Conservation (phyloP, 2,797 vertebrate genomes). For the Acanthornis magna region DNA sequence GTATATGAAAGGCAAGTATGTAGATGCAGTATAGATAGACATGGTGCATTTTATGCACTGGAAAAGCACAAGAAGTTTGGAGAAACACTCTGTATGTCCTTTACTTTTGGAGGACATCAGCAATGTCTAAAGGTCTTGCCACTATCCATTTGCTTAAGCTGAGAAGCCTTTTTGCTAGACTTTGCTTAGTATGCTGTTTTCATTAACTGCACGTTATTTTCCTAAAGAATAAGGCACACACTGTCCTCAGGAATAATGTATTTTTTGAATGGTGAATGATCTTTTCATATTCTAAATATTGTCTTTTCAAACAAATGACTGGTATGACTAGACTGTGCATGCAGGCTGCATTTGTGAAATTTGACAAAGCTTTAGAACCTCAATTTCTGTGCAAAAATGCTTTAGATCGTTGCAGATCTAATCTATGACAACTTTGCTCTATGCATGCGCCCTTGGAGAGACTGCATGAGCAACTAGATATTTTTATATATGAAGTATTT, state of each 20-base stretch:
- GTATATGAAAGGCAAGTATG: not conserved
- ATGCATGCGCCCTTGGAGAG: slow-evolving; percentile 59
- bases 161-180: slow-evolving; percentile 56
- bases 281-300: slow-evolving; percentile 70
- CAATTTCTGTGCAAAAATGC: slow-evolving; percentile 40
- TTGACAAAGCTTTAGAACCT: slow-evolving; percentile 38
- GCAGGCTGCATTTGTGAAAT: slow-evolving; percentile 57
- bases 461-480: slow-evolving; percentile 67
- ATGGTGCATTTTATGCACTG: not conserved
- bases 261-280: slow-evolving; percentile 74
- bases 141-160: slow-evolving; percentile 54
- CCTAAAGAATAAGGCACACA: slow-evolving; percentile 66
- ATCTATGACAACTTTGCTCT: slow-evolving; percentile 34
- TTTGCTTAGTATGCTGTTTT: slow-evolving; percentile 60
- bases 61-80: slow-evolving; percentile 38
- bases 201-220: slow-evolving; percentile 62
- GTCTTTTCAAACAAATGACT: slow-evolving; percentile 65
- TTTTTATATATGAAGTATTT: slow-evolving; percentile 42
- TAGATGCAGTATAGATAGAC: not conserved
- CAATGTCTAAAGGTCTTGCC: not conserved
- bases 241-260: slow-evolving; percentile 77
- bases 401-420: slow-evolving; percentile 36
- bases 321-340: slow-evolving; percentile 65
- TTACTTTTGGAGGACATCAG: not conserved
- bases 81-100: not conserved